These are phyloP conservation scores for Leuciscus waleckii DNA, from an alignment of 2,797 vertebrate genomes.

Conservation along the genomic window DNA sequence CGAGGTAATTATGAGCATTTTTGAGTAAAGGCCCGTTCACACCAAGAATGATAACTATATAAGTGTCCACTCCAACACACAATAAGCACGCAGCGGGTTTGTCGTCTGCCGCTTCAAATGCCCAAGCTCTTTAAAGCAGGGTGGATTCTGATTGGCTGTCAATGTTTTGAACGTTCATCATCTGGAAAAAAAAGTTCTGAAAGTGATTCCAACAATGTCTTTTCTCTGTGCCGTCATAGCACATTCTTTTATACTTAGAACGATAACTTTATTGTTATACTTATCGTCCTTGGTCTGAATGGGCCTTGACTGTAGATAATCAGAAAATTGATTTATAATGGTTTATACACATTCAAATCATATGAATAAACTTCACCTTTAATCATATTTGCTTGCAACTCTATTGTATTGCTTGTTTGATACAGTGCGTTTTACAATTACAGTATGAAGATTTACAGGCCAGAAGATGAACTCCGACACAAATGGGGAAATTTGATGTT, in stretches of 20 bases:
- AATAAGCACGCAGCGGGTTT: not conserved
- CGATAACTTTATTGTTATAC: not conserved
- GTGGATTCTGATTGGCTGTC: not conserved
- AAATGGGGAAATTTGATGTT: not conserved
- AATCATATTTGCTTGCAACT: not conserved
- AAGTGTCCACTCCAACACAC: not conserved
- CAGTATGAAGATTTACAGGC: conserved; percentile 3
- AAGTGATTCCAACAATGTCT: not conserved
- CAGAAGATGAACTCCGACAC: conserved; percentile 6
- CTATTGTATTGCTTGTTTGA: not conserved
- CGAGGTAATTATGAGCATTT: conserved; percentile 5
- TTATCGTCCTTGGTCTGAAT: not conserved
- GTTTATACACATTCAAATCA: not conserved
- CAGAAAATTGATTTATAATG: not conserved
- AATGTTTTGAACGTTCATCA: not conserved
- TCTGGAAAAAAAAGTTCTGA: not conserved
- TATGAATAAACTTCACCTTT: not conserved
- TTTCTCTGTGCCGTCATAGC: not conserved
- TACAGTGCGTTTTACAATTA: not conserved
- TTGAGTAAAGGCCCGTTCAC: not conserved
- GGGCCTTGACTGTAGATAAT: not conserved
- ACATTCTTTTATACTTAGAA: not conserved
- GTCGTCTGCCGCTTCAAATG: fast-evolving
- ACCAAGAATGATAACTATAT: not conserved
- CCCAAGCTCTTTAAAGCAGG: not conserved